A percentile compares a stretch with the other conserved stretches of the same genome.
These are phyloP conservation scores for Rhimphoctona megacephalus DNA, from an alignment of 2,888 invertebrate genomes.

Conservation along the genomic window DNA sequence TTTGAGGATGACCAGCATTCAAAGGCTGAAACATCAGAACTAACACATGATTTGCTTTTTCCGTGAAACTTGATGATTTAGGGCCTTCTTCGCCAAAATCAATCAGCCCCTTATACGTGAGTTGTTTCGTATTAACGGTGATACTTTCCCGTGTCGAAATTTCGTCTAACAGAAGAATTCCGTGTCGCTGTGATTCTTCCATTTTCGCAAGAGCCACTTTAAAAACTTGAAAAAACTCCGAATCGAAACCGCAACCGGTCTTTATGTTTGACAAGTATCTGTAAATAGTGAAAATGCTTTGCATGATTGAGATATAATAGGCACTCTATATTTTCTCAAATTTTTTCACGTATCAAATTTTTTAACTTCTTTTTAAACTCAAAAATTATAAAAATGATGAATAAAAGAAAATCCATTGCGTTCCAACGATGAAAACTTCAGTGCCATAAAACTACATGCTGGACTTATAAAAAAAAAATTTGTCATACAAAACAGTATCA, in stretches of 20 bases:
- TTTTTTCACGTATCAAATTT: background rate
- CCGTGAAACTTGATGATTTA: constrained; percentile 42
- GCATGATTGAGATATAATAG: background rate
- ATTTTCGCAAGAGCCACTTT: constrained; percentile 49
- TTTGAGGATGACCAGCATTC: constrained; percentile 62
- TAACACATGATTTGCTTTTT: constrained; percentile 64
- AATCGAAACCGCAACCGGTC: constrained; percentile 67
- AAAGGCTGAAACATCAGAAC: constrained; percentile 71
- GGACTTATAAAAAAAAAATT: no score
- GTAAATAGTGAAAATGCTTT: constrained; percentile 15
- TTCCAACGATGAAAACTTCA: no score
- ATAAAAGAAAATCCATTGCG: no score
- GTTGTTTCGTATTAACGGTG: constrained; percentile 52
- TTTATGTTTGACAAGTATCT: constrained; percentile 66
- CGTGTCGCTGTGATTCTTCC: constrained; percentile 66
- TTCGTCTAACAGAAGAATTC: constrained; percentile 65
- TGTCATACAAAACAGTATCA: background rate
- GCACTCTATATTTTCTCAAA: background rate
- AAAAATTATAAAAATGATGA: background rate
- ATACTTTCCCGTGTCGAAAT: constrained; percentile 65
- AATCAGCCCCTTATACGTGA: constrained; percentile 58
- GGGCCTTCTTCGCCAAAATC: constrained; percentile 60
- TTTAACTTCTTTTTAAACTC: background rate
- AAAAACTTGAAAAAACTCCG: constrained; percentile 65
- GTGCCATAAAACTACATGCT: no score